These are phyloP conservation scores for Mesorhabditis sp. DNA, from an alignment of 2,888 invertebrate genomes.

Conservation along the genomic window DNA sequence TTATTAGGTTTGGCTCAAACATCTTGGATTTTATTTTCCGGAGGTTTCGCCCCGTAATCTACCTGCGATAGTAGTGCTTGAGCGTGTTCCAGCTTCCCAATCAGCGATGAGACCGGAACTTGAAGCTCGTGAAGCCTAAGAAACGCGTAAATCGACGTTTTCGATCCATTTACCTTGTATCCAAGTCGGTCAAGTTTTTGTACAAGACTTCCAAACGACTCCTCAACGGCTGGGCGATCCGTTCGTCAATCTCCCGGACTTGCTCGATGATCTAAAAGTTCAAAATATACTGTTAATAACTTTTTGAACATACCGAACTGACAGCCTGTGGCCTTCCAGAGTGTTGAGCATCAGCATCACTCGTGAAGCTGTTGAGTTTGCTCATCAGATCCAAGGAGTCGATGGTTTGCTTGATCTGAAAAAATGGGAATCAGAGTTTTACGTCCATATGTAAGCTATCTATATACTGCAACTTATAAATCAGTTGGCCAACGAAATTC, in stretches of 20 bases:
- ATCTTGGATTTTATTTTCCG: conserved; percentile 17
- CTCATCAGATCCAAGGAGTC: conserved; percentile 32
- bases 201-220: conserved; percentile 23
- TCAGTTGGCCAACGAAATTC: background rate
- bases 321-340: conserved; percentile 36
- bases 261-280: conserved; percentile 33
- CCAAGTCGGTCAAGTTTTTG: conserved; percentile 30
- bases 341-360: conserved; percentile 23
- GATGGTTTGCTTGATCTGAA: conserved; percentile 33
- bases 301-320: conserved; percentile 16
- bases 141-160: background rate
- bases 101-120: conserved; percentile 36
- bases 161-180: conserved; percentile 20
- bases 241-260: conserved; percentile 30
- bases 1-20: conserved; percentile 12
- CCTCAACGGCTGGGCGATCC: conserved; percentile 33
- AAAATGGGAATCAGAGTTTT: background rate
- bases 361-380: conserved; percentile 29
- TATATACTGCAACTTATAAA: background rate
- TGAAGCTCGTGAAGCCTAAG: conserved; percentile 32
- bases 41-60: conserved; percentile 9
- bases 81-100: conserved; percentile 43
- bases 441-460: background rate
- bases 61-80: conserved; percentile 31
- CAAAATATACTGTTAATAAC: conserved; percentile 1